These are phyloP conservation scores for Meriones unguiculatus DNA, from an alignment of 2,113 vertebrate genomes.

Conservation along the genomic window DNA sequence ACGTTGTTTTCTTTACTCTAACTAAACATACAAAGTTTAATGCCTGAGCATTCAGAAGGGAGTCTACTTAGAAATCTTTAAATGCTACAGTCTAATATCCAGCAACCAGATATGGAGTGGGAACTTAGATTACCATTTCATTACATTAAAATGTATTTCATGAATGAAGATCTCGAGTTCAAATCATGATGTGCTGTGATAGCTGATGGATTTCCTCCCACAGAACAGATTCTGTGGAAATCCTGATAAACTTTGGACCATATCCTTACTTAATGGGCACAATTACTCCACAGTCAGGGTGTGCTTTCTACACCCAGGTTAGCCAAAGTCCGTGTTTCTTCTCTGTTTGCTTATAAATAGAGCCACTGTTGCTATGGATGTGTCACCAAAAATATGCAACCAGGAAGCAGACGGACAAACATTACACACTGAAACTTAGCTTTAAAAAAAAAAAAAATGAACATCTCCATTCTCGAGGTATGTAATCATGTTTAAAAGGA, in stretches of 20 bases:
- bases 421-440: conserved; percentile 80
- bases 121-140: background rate
- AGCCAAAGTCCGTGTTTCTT: conserved; percentile 83
- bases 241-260: conserved; percentile 23
- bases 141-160: background rate
- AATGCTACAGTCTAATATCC: conserved; percentile 8
- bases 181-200: background rate
- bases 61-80: conserved; percentile 58
- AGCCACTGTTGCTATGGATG: conserved; percentile 79
- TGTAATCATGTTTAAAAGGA: conserved; percentile 88
- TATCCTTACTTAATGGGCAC: background rate
- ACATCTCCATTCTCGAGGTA: conserved; percentile 83
- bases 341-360: conserved; percentile 83
- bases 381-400: conserved; percentile 84
- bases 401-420: conserved; percentile 79
- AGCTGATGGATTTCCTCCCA: background rate
- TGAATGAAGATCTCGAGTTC: background rate
- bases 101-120: background rate
- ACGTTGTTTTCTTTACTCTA: conserved; percentile 71
- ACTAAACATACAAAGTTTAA: conserved; percentile 73
- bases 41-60: conserved; percentile 55
- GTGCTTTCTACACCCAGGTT: conserved; percentile 65
- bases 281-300: background rate
- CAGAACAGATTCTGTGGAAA: conserved; percentile 57
- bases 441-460: conserved; percentile 82